A percentile compares a stretch with the other conserved stretches of the same genome.
Conservation (phyloP, 2,888 invertebrate species). For the Corbicula japonica region DNA sequence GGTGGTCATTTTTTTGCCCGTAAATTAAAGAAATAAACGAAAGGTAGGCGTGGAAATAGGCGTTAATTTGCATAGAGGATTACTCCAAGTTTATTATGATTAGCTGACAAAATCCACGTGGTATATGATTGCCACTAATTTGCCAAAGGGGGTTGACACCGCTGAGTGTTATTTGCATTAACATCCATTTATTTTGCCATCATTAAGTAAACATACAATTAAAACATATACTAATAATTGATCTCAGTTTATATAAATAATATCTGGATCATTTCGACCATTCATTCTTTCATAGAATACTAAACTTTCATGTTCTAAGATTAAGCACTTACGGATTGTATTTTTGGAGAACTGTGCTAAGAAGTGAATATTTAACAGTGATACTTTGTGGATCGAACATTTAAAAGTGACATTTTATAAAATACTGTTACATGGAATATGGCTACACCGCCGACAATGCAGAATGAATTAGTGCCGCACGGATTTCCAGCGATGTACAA, state of each 20-base stretch:
- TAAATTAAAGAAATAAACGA: slow-evolving; percentile 81
- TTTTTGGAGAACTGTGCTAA: not conserved
- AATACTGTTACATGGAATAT: slow-evolving; percentile 14
- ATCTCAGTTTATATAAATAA: slow-evolving; percentile 49
- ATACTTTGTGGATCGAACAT: slow-evolving; percentile 2
- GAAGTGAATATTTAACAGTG: not conserved
- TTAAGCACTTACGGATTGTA: not conserved
- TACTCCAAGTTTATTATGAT: slow-evolving; percentile 44
- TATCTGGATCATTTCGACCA: slow-evolving; percentile 19
- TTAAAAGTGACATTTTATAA: too few relatives aligned
- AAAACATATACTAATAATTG: slow-evolving; percentile 67
- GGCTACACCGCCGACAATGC: slow-evolving; percentile 55
- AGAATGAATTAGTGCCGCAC: slow-evolving; percentile 65
- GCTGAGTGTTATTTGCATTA: slow-evolving; percentile 66
- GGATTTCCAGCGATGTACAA: slow-evolving; percentile 48
- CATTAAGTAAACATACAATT: slow-evolving; percentile 78
- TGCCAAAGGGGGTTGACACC: slow-evolving; percentile 45
- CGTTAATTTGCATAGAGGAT: slow-evolving; percentile 39
- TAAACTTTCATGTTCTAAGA: slow-evolving; percentile 1
- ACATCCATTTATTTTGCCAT: slow-evolving; percentile 78
- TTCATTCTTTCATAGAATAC: slow-evolving; percentile 6
- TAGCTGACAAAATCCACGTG: slow-evolving; percentile 44
- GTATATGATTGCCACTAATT: slow-evolving; percentile 51
- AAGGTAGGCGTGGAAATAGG: slow-evolving; percentile 73
- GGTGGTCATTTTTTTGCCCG: slow-evolving; percentile 81